A percentile compares a stretch with the other conserved stretches of the same genome.
Conservation (phyloP, 2,797 vertebrate species). For the Anisognathus igniventris region DNA sequence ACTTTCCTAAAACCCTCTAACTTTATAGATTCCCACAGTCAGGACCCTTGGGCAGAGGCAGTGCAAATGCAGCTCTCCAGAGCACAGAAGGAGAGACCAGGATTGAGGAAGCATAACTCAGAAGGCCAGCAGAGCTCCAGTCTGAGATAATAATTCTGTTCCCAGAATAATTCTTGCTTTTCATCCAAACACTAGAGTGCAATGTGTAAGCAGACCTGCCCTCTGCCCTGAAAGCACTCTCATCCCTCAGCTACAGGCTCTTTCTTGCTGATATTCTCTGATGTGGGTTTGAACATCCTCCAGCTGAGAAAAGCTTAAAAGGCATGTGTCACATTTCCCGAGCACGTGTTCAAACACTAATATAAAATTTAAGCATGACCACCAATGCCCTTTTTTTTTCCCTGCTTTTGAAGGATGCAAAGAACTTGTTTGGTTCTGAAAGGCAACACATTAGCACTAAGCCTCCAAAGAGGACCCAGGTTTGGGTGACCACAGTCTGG, state of each 20-base stretch:
- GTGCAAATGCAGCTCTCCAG: neutral
- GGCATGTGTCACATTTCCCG: neutral
- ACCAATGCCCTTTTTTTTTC: neutral
- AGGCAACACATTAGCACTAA: neutral
- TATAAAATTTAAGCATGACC: neutral
- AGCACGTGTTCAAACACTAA: neutral
- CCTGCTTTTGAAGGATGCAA: neutral
- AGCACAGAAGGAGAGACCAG: neutral
- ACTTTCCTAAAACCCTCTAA: too few relatives aligned
- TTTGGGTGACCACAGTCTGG: neutral
- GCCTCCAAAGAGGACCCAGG: neutral
- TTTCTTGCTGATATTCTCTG: neutral
- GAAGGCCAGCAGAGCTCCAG: neutral
- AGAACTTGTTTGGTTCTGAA: neutral
- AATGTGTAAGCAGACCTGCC: neutral
- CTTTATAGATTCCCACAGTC: neutral
- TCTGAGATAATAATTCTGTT: neutral
- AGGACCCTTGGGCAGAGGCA: neutral
- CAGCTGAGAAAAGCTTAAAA: neutral
- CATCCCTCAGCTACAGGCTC: neutral
- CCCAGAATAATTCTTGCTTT: neutral
- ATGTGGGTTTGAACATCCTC: neutral
- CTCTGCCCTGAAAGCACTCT: neutral
- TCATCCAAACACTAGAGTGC: neutral
- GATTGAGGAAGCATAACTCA: neutral